phyloP scores from a whole-genome alignment of 2,797 vertebrate species.

The Sebastes glaucus region DNA sequence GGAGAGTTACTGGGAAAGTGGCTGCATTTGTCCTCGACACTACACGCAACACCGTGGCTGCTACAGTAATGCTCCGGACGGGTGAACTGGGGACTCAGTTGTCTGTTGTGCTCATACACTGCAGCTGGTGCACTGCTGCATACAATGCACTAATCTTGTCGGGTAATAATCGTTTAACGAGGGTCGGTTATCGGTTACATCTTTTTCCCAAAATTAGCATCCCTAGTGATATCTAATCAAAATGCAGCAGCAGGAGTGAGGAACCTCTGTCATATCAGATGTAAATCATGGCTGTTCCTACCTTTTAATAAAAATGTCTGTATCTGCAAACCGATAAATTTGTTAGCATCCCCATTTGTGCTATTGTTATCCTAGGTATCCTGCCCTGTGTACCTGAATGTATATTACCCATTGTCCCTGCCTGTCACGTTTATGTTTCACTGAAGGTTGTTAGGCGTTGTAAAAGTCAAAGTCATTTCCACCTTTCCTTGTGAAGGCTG shows the following conservation, averaged over 20 bases:
- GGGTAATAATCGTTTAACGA: too few species aligned
- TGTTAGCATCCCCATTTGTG: neutral
- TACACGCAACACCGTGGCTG: too few species aligned
- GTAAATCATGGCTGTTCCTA: neutral
- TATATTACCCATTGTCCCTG: neutral
- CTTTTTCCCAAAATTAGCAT: too few species aligned
- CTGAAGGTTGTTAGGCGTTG: conserved; percentile 7
- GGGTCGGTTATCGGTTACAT: too few species aligned
- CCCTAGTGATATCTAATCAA: too few species aligned
- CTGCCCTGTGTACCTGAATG: neutral
- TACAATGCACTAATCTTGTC: too few species aligned
- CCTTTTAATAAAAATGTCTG: neutral
- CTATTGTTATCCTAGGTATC: conserved; percentile 13
- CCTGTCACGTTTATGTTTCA: conserved; percentile 21
- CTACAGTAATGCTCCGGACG: too few species aligned
- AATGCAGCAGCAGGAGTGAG: neutral
- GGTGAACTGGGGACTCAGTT: too few species aligned
- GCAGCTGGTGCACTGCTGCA: too few species aligned
- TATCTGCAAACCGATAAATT: conserved; percentile 2
- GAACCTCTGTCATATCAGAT: neutral
- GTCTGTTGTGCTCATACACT: too few species aligned
- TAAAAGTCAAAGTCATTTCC: conserved; percentile 30
- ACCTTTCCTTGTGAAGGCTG: neutral
- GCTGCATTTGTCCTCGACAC: too few species aligned
- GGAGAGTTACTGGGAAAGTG: too few species aligned